Percentiles rank a stretch among this genome's conserved stretches.
phyloP scores from a whole-genome alignment of 2,888 invertebrate genomes.

The Maniola hyperantus region DNA sequence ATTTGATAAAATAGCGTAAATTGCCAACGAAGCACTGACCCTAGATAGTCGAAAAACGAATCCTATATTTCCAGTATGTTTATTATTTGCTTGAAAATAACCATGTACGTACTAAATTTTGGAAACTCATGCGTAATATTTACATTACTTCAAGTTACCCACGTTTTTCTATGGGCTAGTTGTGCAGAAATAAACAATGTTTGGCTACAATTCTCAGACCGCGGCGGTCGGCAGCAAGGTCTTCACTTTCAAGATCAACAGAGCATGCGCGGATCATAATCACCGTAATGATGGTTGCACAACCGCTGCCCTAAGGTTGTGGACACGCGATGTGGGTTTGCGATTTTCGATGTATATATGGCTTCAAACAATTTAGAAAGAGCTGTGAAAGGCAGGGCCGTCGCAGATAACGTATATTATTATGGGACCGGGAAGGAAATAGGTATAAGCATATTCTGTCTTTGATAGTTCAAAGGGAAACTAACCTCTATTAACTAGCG shows the following conservation, averaged over 20 bases:
- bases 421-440: no score
- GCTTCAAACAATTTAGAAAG: neutral
- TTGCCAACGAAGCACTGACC: no score
- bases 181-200: slow-evolving; percentile 57
- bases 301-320: slow-evolving; percentile 51
- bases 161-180: slow-evolving; percentile 7
- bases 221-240: slow-evolving; percentile 59
- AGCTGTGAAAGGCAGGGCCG: neutral
- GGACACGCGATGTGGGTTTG: slow-evolving; percentile 53
- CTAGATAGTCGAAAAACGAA: no score
- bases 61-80: no score
- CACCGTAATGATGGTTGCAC: slow-evolving; percentile 75
- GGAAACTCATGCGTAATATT: neutral
- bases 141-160: neutral
- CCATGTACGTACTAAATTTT: neutral
- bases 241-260: slow-evolving; percentile 82
- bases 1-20: no score
- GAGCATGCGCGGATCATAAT: slow-evolving; percentile 73
- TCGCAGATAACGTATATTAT: neutral
- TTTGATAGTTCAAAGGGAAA: no score
- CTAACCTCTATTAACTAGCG: no score
- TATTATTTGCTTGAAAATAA: no score
- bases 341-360: slow-evolving; percentile 22
- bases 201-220: slow-evolving; percentile 61
- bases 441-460: no score